phyloP scores from a whole-genome alignment of 2,113 vertebrate species.

The Hemichromis elongatus region DNA sequence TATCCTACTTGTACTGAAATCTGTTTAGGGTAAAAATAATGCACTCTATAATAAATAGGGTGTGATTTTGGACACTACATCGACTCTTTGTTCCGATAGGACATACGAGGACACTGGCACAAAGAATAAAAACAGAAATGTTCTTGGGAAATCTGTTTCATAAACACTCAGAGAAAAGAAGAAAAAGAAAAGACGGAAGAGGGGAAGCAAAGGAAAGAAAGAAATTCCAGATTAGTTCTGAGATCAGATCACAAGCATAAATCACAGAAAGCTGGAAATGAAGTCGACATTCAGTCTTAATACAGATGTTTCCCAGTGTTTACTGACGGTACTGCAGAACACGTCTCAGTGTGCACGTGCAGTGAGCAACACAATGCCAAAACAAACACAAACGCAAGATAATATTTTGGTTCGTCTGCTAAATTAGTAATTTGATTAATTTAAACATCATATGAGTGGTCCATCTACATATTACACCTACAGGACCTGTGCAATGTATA shows the following conservation, averaged over 20 bases:
- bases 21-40: neutral
- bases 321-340: neutral
- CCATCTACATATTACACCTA: neutral
- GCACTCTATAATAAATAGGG: neutral
- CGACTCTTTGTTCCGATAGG: neutral
- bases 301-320: neutral
- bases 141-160: neutral
- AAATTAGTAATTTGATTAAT: neutral
- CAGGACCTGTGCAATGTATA: neutral
- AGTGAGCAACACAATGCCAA: neutral
- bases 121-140: neutral
- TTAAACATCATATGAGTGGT: neutral
- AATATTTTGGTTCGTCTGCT: neutral
- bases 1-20: neutral
- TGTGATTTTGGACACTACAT: neutral
- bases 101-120: neutral
- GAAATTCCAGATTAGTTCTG: neutral
- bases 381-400: neutral
- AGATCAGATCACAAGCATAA: neutral
- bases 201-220: neutral
- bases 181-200: neutral
- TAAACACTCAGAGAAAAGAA: neutral
- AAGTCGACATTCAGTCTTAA: neutral
- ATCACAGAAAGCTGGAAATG: neutral
- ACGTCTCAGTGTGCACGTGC: neutral